Evolutionary conservation across 2,113 vertebrate species (phyloP), one percentile per base, ranked within the genome.

Genomic region (Collichthys lucidus): DNA sequence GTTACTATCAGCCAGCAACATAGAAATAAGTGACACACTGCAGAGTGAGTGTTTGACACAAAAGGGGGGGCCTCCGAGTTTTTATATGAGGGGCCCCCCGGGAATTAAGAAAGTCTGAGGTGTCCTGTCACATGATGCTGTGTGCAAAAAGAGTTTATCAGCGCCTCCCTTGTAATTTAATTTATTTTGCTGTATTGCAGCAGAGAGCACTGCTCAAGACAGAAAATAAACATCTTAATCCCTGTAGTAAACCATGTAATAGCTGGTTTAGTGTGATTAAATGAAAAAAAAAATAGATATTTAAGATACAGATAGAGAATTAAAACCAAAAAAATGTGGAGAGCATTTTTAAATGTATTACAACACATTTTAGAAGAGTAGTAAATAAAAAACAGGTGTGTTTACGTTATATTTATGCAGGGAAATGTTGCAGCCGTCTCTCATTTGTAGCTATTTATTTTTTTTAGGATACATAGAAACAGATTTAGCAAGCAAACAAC

Each of bases 111-210:
- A n/a, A 3, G 55, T 17, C 22, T 31, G 12, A 19, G 16, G 29
- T 44, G 11, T 22, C 2, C 5, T 35, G 26, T 64, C 44, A 56
- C 62, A 60, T 53, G 29, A 29, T 49, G 16, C 7, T n/a, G 5
- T 20, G 12, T 68, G 17, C 29, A 47, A 24, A 11, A 1, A 44
- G 17, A 16, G 8, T 57, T 31, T 11, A 77, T 24, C 24, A 31
- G 70, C 42, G 50, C 60, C 17, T 76, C 56, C 50, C 66, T 14
- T 62, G 14, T 70, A 74, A 87, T 79, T 46, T 5, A 89, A 83
- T 87, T 67, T 62, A 52, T 47, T 20, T 35, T 29, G 52, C 62
- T 76, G n/a, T 77, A 68, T 49, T 80, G 61, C 77, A 47, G 31
- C 61, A 74, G 17, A 73, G 19, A 75, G 20, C 19, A 63, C 19